Conservation (phyloP, 2,113 vertebrate genomes). For the Hepsetus odoe region DNA sequence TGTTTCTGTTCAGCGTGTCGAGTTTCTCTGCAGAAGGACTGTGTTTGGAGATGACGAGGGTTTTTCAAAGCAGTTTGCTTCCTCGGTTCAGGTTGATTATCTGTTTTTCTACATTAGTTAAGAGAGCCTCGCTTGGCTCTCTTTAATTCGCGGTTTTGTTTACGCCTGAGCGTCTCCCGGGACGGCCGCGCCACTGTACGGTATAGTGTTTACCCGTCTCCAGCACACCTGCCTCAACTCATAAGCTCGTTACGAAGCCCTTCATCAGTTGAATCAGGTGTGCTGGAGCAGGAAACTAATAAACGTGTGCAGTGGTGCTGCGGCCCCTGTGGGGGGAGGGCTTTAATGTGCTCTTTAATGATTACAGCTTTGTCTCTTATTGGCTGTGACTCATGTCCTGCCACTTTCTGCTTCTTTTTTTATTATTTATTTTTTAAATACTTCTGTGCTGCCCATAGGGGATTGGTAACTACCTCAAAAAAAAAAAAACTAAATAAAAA, state of each 20-base stretch:
- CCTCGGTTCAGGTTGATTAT: too few species aligned
- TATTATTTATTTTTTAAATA: not conserved
- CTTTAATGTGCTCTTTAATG: not conserved
- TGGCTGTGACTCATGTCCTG: not conserved
- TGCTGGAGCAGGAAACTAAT: not conserved
- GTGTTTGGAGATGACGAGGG: too few species aligned
- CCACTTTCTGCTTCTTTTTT: not conserved
- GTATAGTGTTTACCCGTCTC: not conserved
- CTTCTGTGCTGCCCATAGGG: not conserved
- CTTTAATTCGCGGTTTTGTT: not conserved
- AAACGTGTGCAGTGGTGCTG: conserved; percentile 1
- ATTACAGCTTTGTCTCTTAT: not conserved
- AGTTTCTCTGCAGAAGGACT: too few species aligned
- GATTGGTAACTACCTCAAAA: not conserved
- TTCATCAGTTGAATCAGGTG: not conserved
- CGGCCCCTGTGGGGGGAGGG: too few species aligned
- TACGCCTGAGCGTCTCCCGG: not conserved
- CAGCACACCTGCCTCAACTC: conserved; percentile 2
- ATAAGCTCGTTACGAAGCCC: not conserved
- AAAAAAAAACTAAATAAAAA: too few species aligned
- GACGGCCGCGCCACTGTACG: not conserved
- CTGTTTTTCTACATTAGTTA: not conserved
- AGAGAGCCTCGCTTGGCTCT: not conserved
- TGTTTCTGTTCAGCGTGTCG: too few species aligned
- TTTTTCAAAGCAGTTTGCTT: too few species aligned